A percentile compares a stretch with the other conserved stretches of the same genome.
Conservation (phyloP, 2,888 invertebrate genomes). For the Strigamia maritima region DNA sequence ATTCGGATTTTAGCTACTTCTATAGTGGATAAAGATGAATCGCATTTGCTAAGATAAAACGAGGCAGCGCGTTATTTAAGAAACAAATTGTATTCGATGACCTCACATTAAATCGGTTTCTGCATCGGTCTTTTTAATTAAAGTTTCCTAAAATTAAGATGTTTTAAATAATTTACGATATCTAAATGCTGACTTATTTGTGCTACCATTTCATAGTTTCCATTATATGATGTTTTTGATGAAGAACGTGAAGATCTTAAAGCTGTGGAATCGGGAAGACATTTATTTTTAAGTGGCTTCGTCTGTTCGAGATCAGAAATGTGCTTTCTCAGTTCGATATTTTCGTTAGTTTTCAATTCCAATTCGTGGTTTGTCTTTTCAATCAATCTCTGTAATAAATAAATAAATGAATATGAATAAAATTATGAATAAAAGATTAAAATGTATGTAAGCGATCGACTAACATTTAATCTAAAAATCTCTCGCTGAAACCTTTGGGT, state of each 20-base stretch:
- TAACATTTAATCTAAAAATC: slow-evolving; percentile 65
- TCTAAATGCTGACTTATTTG: neutral
- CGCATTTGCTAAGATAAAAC: neutral
- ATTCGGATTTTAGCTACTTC: slow-evolving; percentile 66
- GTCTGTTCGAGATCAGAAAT: slow-evolving; percentile 65
- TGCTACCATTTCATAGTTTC: slow-evolving; percentile 39
- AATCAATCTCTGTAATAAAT: slow-evolving; percentile 56
- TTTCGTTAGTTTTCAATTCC: slow-evolving; percentile 77
- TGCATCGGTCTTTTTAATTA: neutral
- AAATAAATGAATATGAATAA: neutral
- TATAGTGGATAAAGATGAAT: slow-evolving; percentile 37
- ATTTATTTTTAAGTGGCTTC: slow-evolving; percentile 52
- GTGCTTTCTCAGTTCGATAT: slow-evolving; percentile 70
- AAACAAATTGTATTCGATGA: too few species aligned
- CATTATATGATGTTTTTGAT: slow-evolving; percentile 44
- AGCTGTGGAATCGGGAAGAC: slow-evolving; percentile 50
- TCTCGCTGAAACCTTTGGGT: slow-evolving; percentile 81
- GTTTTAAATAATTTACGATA: neutral
- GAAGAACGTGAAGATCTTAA: slow-evolving; percentile 59
- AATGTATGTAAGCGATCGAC: neutral
- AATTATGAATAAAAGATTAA: too few species aligned
- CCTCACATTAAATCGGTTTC: neutral
- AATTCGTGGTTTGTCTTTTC: slow-evolving; percentile 71
- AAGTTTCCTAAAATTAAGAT: neutral
- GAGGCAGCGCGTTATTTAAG: too few species aligned